phyloP scores from a whole-genome alignment of 2,888 invertebrate species.

The Lithodes maja region DNA sequence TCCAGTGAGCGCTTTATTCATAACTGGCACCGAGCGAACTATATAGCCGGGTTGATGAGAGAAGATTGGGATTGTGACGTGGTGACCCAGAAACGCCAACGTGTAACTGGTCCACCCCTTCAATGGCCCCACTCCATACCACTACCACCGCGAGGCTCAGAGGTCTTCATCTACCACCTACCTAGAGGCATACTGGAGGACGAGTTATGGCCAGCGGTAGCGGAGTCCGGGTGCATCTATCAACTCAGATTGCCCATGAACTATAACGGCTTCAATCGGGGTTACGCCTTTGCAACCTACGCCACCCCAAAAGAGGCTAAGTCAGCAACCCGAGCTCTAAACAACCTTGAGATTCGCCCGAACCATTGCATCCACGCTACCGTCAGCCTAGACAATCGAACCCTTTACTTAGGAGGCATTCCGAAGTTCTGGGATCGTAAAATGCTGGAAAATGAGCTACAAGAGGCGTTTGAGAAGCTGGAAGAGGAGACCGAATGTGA shows the following conservation, averaged over 20 bases:
- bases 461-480: conserved; percentile 82
- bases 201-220: conserved; percentile 83
- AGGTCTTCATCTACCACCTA: conserved; percentile 86
- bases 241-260: conserved; percentile 89
- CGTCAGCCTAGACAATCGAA: conserved; percentile 87
- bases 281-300: conserved; percentile 85
- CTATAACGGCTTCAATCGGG: conserved; percentile 85
- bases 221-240: conserved; percentile 80
- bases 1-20: background rate
- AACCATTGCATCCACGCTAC: conserved; percentile 83
- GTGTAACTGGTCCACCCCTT: conserved; percentile 81
- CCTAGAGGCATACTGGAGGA: conserved; percentile 87
- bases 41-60: background rate
- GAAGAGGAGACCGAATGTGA: conserved; percentile 74
- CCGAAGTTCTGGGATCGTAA: conserved; percentile 81
- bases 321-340: conserved; percentile 80
- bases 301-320: conserved; percentile 79
- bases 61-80: background rate
- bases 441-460: conserved; percentile 80
- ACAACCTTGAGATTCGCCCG: conserved; percentile 82
- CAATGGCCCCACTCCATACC: conserved; percentile 74
- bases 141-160: conserved; percentile 81
- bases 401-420: conserved; percentile 85
- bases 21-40: conserved; percentile 73
- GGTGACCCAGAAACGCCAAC: conserved; percentile 77